Evolutionary conservation across 2,113 vertebrate species (phyloP).

Genomic region (Carettochelys insculpta): DNA sequence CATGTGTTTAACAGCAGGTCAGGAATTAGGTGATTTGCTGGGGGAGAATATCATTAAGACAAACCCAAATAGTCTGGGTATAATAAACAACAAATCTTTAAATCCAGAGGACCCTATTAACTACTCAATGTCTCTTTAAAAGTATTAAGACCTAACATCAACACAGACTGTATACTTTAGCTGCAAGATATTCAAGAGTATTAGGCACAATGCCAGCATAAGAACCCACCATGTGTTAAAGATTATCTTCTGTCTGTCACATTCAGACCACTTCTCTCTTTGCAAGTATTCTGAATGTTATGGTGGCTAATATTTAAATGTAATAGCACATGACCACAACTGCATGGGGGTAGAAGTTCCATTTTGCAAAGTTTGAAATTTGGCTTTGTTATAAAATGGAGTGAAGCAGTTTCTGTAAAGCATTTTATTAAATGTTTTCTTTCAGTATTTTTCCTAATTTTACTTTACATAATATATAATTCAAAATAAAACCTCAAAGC

Average conservation of each 20-base stretch:
- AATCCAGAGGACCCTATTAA: slow-evolving; percentile 57
- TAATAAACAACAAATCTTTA: slow-evolving; percentile 58
- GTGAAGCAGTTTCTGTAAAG: background rate
- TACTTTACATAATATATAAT: background rate
- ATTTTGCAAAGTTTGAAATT: background rate
- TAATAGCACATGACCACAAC: too few relatives aligned
- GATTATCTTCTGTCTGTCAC: slow-evolving; percentile 46
- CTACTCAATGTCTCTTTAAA: slow-evolving; percentile 52
- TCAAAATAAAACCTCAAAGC: slow-evolving; percentile 31
- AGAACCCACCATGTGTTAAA: slow-evolving; percentile 47
- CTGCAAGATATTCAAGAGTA: slow-evolving; percentile 53
- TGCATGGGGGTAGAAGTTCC: background rate
- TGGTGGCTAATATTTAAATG: background rate
- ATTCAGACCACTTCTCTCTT: background rate
- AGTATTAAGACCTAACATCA: slow-evolving; percentile 60
- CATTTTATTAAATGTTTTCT: too few relatives aligned
- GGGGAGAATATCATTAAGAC: slow-evolving; percentile 47
- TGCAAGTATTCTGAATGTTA: background rate
- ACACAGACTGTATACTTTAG: slow-evolving; percentile 46
- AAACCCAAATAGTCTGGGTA: slow-evolving; percentile 35
- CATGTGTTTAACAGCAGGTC: slow-evolving; percentile 31
- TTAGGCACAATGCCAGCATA: slow-evolving; percentile 49
- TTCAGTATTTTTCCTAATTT: too few relatives aligned
- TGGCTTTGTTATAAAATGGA: background rate
- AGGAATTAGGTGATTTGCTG: slow-evolving; percentile 52